Evolutionary conservation across 2,113 vertebrate species (phyloP).

Genomic region (Parotia lawesii): DNA sequence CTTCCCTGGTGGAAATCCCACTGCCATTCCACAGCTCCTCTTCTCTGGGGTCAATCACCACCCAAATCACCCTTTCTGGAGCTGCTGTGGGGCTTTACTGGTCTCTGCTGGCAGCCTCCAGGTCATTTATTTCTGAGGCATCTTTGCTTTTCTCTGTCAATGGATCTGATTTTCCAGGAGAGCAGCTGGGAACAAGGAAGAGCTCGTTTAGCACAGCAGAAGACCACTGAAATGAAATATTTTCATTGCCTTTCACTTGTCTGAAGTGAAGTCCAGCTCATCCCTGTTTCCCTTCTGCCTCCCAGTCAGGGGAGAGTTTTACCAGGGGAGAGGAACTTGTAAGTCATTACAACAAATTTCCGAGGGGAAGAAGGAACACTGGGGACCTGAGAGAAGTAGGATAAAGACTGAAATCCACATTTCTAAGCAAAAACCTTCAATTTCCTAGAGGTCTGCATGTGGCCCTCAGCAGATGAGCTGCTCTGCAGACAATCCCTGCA

Average conservation of each 20-base stretch:
- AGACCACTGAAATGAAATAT: background rate
- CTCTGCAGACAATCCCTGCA: background rate
- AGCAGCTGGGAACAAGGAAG: background rate
- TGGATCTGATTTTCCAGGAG: background rate
- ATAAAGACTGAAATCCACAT: background rate
- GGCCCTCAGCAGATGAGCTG: background rate
- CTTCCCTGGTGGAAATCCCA: background rate
- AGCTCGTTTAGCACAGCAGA: background rate
- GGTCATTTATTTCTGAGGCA: background rate
- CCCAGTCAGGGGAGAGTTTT: background rate
- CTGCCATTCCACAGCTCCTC: background rate
- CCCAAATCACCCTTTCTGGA: background rate
- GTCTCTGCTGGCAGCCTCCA: background rate
- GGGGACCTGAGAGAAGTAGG: background rate
- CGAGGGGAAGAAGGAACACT: background rate
- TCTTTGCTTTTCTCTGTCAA: background rate
- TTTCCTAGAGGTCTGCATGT: background rate
- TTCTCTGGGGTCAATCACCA: background rate
- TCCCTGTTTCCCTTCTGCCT: background rate
- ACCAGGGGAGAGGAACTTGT: background rate
- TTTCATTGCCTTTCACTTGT: background rate
- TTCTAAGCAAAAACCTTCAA: background rate
- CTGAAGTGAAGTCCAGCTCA: background rate
- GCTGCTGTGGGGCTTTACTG: background rate
- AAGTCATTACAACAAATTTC: background rate